Evolutionary conservation across 2,888 invertebrate species (phyloP).

Genomic region (Congeria kusceri): DNA sequence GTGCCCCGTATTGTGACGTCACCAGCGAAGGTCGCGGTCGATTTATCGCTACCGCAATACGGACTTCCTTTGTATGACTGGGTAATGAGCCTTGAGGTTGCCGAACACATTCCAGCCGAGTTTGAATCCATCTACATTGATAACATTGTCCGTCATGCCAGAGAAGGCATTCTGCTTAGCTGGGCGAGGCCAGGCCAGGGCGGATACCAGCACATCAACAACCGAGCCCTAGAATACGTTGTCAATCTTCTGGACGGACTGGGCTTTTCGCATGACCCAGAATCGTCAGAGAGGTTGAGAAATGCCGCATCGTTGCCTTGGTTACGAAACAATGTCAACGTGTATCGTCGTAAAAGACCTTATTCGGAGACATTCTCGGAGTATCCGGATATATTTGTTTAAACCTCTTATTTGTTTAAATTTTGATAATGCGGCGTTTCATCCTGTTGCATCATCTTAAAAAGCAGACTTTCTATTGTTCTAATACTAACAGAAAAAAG

Average conservation of each 20-base stretch:
- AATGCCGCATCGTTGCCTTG: slow-evolving; percentile 34
- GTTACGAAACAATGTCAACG: slow-evolving; percentile 49
- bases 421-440: too few relatives aligned
- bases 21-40: slow-evolving; percentile 55
- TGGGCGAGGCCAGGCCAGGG: slow-evolving; percentile 56
- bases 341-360: slow-evolving; percentile 31
- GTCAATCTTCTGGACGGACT: slow-evolving; percentile 21
- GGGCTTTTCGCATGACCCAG: slow-evolving; percentile 48
- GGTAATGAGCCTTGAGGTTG: slow-evolving; percentile 65
- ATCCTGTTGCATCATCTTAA: too few relatives aligned
- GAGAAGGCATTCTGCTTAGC: slow-evolving; percentile 60
- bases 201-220: slow-evolving; percentile 51
- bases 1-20: slow-evolving; percentile 52
- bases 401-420: too few relatives aligned
- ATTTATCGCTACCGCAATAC: slow-evolving; percentile 63
- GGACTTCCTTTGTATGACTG: slow-evolving; percentile 66
- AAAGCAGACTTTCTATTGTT: too few relatives aligned
- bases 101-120: slow-evolving; percentile 59
- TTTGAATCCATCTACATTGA: slow-evolving; percentile 56
- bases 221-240: slow-evolving; percentile 45
- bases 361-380: not conserved
- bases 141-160: slow-evolving; percentile 58
- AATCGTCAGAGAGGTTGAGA: slow-evolving; percentile 26
- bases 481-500: too few relatives aligned
- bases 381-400: too few relatives aligned